Conservation (phyloP, 2,888 invertebrate genomes). For the Heliconius cydno region DNA sequence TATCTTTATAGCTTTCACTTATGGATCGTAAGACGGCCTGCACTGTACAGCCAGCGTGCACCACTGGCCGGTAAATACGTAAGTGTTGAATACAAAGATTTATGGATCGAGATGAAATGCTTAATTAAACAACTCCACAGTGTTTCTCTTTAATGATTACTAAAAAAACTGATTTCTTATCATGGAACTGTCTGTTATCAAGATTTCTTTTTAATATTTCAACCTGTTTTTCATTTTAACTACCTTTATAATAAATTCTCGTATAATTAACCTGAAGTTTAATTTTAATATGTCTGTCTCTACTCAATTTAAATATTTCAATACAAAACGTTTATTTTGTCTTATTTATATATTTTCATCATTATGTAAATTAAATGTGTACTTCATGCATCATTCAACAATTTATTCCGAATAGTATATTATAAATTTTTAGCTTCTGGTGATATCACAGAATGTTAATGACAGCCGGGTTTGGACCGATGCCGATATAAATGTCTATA, state of each 20-base stretch:
- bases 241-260: neutral
- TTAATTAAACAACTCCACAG: constrained; percentile 75
- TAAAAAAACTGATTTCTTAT: constrained; percentile 63
- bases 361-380: constrained; percentile 50
- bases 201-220: neutral
- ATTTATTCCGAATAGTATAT: constrained; percentile 66
- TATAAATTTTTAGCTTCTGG: constrained; percentile 69
- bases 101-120: constrained; percentile 76
- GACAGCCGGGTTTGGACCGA: constrained; percentile 65
- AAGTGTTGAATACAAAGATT: constrained; percentile 72
- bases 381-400: constrained; percentile 75
- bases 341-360: constrained; percentile 46
- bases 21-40: constrained; percentile 55
- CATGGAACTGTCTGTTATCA: constrained; percentile 49
- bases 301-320: constrained; percentile 11
- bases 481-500: constrained; percentile 67
- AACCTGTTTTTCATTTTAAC: neutral
- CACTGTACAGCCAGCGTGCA: constrained; percentile 34
- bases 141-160: constrained; percentile 62
- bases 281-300: neutral
- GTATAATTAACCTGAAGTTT: neutral
- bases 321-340: constrained; percentile 41
- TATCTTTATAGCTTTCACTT: constrained; percentile 66
- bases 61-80: constrained; percentile 47
- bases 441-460: constrained; percentile 76